Percentiles rank a stretch among this genome's conserved stretches.
These are phyloP conservation scores for Centropyge bicolor DNA, from an alignment of 2,797 vertebrate genomes.

Conservation along the genomic window DNA sequence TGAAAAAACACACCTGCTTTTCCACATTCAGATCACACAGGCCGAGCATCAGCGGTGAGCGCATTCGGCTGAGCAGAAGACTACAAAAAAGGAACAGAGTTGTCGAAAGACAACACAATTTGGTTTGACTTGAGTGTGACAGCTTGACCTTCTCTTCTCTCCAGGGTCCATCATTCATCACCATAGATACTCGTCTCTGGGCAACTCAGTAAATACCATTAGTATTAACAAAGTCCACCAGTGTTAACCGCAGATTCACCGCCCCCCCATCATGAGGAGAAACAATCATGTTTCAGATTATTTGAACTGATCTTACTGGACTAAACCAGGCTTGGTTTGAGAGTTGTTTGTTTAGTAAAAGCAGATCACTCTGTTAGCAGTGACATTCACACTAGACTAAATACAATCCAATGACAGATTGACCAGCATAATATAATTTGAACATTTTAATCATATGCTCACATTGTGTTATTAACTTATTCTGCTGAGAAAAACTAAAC, in stretches of 20 bases:
- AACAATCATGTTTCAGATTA: conserved; percentile 24
- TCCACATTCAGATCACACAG: not conserved
- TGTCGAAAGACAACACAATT: conserved; percentile 44
- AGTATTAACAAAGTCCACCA: conserved; percentile 43
- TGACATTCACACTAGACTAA: not conserved
- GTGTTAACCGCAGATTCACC: conserved; percentile 30
- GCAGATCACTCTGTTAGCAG: not conserved
- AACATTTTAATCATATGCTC: too few species aligned
- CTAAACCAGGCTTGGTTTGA: not conserved
- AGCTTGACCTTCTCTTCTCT: conserved; percentile 75
- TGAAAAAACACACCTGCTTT: not conserved
- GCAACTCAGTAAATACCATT: conserved; percentile 59
- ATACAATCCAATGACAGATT: too few species aligned
- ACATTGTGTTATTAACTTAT: too few species aligned
- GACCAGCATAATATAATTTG: too few species aligned
- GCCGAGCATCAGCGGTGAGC: not conserved
- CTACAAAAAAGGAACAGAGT: conserved; percentile 14
- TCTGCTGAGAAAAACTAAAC: too few species aligned
- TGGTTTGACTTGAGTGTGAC: conserved; percentile 60
- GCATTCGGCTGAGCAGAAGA: conserved; percentile 14
- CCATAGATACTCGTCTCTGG: conserved; percentile 61
- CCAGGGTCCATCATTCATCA: conserved; percentile 61
- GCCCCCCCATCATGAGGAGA: conserved; percentile 2
- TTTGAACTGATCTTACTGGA: conserved; percentile 1
- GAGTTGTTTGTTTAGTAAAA: not conserved